Conservation (phyloP, 2,797 vertebrate genomes). For the Mormyrus hasselquistii region DNA sequence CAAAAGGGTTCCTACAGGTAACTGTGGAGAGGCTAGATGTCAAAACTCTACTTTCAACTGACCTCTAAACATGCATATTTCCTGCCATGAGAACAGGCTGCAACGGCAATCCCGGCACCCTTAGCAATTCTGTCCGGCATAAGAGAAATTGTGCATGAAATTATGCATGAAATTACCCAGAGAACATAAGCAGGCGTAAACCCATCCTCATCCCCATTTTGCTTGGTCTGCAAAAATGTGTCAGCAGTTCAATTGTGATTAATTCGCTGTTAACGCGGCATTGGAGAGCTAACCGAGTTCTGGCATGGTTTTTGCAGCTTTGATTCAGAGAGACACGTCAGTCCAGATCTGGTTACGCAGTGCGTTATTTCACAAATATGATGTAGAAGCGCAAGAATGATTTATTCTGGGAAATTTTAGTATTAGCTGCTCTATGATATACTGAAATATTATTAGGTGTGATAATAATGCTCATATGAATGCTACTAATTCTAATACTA, state of each 20-base stretch:
- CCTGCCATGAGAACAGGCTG: slow-evolving; percentile 21
- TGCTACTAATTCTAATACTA: not conserved
- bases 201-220: slow-evolving; percentile 35
- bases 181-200: slow-evolving; percentile 42
- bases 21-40: not conserved
- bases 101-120: slow-evolving; percentile 14
- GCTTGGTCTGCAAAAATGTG: slow-evolving; percentile 38
- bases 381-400: not conserved
- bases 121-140: slow-evolving; percentile 31
- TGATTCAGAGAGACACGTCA: not conserved
- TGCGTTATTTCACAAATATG: not conserved
- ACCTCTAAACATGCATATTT: not conserved
- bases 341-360: not conserved
- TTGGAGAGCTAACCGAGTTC: not conserved
- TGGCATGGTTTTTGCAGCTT: not conserved
- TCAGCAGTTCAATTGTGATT: slow-evolving; percentile 40
- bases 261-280: slow-evolving; percentile 7
- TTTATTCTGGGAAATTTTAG: not conserved
- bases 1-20: not conserved
- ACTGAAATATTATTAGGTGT: not conserved
- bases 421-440: not conserved
- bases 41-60: not conserved
- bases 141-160: slow-evolving; percentile 37
- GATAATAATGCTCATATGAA: not conserved
- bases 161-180: slow-evolving; percentile 28